phyloP scores from a whole-genome alignment of 2,797 vertebrate genomes.

The Thunnus albacares region DNA sequence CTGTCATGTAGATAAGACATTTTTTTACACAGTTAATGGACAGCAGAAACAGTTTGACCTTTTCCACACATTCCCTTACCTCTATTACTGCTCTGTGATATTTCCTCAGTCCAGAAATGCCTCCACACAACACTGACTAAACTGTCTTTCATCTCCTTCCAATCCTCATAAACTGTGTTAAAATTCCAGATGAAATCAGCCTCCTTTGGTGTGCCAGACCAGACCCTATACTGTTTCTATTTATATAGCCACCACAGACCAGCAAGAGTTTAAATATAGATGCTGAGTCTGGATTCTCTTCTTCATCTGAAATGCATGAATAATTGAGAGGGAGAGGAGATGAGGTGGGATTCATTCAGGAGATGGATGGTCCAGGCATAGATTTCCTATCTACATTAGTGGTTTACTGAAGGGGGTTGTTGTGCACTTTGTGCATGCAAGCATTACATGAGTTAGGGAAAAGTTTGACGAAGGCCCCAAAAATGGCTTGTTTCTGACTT shows the following conservation, averaged over 20 bases:
- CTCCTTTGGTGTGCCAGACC: constrained; percentile 69
- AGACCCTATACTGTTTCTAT: constrained; percentile 81
- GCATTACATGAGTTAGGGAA: constrained; percentile 7
- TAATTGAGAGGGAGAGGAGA: constrained; percentile 84
- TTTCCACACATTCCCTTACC: background rate
- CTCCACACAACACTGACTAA: constrained; percentile 10
- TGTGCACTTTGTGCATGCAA: constrained; percentile 59
- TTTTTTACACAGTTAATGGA: constrained; percentile 11
- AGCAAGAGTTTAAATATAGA: constrained; percentile 88
- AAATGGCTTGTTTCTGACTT: constrained; percentile 40
- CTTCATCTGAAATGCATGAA: constrained; percentile 86
- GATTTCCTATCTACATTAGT: constrained; percentile 63
- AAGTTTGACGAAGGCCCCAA: constrained; percentile 24
- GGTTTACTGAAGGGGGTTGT: constrained; percentile 54
- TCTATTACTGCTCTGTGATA: background rate
- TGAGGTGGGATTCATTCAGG: constrained; percentile 83
- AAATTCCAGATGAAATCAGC: constrained; percentile 57
- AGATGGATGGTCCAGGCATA: constrained; percentile 77
- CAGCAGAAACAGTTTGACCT: constrained; percentile 6
- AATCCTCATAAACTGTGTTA: constrained; percentile 31
- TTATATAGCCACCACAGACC: constrained; percentile 80
- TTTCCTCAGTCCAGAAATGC: constrained; percentile 21
- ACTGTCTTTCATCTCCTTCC: constrained; percentile 23
- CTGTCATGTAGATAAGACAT: background rate
- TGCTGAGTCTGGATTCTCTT: constrained; percentile 86